phyloP scores from a whole-genome alignment of 2,888 invertebrate genomes.

The Colletes collaris region DNA sequence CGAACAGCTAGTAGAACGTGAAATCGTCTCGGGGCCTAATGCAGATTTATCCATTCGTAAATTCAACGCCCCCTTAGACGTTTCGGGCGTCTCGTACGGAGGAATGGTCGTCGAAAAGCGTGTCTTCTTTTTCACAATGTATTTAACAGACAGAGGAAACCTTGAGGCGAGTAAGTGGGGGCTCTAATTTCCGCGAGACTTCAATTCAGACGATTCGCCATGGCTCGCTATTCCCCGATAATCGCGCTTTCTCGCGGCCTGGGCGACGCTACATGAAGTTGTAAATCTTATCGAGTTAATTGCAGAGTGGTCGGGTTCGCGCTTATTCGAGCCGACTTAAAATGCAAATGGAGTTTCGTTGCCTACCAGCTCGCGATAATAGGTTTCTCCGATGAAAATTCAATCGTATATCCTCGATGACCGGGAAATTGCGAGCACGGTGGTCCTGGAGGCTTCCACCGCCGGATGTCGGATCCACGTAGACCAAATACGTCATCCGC shows the following conservation, averaged over 20 bases:
- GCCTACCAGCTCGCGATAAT: conserved; percentile 24
- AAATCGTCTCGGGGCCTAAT: conserved; percentile 15
- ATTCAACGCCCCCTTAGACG: conserved; percentile 48
- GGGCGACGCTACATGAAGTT: conserved; percentile 23
- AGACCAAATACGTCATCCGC: background rate
- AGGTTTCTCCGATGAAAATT: conserved; percentile 41
- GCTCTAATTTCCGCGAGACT: conserved; percentile 6
- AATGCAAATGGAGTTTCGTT: conserved; percentile 49
- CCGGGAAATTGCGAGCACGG: conserved; percentile 26
- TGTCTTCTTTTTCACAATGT: conserved; percentile 9
- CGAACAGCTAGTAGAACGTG: conserved; percentile 3
- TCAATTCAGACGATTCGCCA: conserved; percentile 14
- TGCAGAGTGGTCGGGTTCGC: conserved; percentile 38
- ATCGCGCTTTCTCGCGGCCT: conserved; percentile 14
- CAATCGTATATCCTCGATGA: conserved; percentile 26
- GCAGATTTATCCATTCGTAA: conserved; percentile 54
- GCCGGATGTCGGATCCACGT: background rate
- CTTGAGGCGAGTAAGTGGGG: background rate
- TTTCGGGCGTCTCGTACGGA: conserved; percentile 3
- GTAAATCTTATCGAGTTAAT: conserved; percentile 57
- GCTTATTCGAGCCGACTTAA: conserved; percentile 35
- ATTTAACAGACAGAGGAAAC: conserved; percentile 7
- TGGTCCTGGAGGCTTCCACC: conserved; percentile 6
- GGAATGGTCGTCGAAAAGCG: conserved; percentile 10
- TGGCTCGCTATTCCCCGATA: conserved; percentile 8